These are phyloP conservation scores for Lophura nycthemera DNA, from an alignment of 2,113 vertebrate species.

Conservation along the genomic window DNA sequence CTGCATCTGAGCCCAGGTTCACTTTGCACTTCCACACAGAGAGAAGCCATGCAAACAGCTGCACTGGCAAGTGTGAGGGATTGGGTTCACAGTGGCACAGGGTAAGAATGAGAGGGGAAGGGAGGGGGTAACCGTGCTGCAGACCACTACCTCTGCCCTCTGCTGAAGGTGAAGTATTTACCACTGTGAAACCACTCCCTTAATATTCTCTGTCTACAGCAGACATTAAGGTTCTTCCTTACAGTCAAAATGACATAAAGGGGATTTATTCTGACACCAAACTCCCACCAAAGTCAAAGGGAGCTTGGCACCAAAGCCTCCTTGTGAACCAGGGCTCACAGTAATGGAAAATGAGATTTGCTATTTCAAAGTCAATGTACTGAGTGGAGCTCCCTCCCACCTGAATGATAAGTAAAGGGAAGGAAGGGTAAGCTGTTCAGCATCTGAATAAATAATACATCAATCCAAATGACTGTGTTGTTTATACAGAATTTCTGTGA, in stretches of 20 bases:
- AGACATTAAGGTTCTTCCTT: background rate
- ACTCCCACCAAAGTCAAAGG: background rate
- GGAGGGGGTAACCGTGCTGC: background rate
- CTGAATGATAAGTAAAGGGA: background rate
- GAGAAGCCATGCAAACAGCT: background rate
- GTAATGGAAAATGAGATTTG: background rate
- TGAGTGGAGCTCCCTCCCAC: background rate
- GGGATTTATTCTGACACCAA: background rate
- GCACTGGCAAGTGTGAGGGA: background rate
- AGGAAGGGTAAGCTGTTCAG: conserved; percentile 41
- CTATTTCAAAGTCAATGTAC: conserved; percentile 8
- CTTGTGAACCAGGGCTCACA: background rate
- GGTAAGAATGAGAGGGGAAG: background rate
- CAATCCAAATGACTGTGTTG: conserved; percentile 21
- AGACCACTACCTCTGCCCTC: background rate
- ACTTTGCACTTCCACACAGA: background rate
- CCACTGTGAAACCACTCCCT: background rate
- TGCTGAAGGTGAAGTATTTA: background rate
- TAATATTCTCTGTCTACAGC: background rate
- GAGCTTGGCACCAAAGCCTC: background rate
- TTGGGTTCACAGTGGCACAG: background rate
- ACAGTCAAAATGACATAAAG: background rate
- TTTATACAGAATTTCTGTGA: background rate
- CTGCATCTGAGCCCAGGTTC: background rate
- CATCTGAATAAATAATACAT: conserved; percentile 61